Base-by-base conservation (phyloP, 2,888 invertebrate species). In the Hoplodrina ambigua region DNA sequence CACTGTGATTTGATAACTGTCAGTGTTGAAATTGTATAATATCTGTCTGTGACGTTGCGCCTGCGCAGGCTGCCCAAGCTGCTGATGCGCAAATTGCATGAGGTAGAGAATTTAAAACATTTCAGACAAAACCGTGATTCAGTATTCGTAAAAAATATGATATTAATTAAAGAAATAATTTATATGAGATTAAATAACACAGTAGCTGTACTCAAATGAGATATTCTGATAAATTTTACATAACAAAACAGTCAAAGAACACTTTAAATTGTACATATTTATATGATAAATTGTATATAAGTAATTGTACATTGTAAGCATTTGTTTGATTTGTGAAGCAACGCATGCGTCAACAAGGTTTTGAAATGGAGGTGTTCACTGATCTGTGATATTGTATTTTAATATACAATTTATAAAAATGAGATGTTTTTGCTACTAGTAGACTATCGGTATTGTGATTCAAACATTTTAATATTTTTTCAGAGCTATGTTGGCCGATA, bases 301-400 rank as follows among this genome's bases (percentile, higher is more conserved):
- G 15, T 46, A 46, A 3, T 46, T 46, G 46, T 46, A 46, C 17
- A 46, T 46, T 6, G 46, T 19, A 72, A 68, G 57, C 55, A 41
- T 53, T 46, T 54, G 30, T 20, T 69, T 55, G 19, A 20, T n/a
- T 49, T 20, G n/a, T 59, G 52, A 59, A 59, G 53, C 66, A 71
- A 66, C 44, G 20, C 81, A 82, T 82, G 80, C 79, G 66, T 57
- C 64, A 78, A 80, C 63, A 52, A 73, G 78, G 79, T 58, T 50
- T 67, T 80, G 74, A 85, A 83, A 82, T 85, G 84, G 58, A 72
- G 50, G 52, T 72, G 71, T 65, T 5, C 0, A 20, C n/a, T 46
- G 63, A 30, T 4, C 11, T 52, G 44, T 49, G 63, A 56, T 60
- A 17, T 37, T 60, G 56, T 30, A 53, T 50, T 57, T 37, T 10